Percentiles rank a stretch among this genome's conserved stretches.
phyloP scores from a whole-genome alignment of 2,113 vertebrate species.

The Callithrix jacchus region DNA sequence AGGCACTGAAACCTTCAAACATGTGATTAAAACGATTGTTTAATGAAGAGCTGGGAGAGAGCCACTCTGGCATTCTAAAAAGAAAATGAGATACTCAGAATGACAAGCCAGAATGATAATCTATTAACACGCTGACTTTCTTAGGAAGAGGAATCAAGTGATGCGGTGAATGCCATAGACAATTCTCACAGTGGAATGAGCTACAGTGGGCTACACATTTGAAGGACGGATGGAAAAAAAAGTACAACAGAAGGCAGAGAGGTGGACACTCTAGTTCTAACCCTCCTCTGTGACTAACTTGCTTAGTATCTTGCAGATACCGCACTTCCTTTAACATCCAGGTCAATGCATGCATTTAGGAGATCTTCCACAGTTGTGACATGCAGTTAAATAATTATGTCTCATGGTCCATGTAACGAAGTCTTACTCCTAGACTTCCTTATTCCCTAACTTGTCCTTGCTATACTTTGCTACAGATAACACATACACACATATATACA shows the following conservation, averaged over 20 bases:
- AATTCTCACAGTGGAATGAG: neutral
- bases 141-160: neutral
- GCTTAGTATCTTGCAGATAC: neutral
- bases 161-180: accelerated
- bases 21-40: accelerated
- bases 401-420: neutral
- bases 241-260: neutral
- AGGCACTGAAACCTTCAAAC: too few species aligned
- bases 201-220: neutral
- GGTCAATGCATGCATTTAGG: neutral
- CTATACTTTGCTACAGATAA: neutral
- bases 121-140: neutral
- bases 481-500: neutral
- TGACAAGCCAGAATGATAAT: too few species aligned
- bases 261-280: accelerated
- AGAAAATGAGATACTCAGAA: too few species aligned
- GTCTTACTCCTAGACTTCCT: neutral
- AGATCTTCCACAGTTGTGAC: neutral
- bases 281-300: too few species aligned
- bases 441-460: neutral
- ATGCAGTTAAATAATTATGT: neutral
- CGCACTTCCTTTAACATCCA: neutral
- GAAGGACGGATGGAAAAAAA: accelerated
- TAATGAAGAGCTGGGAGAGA: neutral
- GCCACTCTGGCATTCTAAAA: too few species aligned